phyloP scores from a whole-genome alignment of 2,113 vertebrate species.

The Sebastes schlegelii region DNA sequence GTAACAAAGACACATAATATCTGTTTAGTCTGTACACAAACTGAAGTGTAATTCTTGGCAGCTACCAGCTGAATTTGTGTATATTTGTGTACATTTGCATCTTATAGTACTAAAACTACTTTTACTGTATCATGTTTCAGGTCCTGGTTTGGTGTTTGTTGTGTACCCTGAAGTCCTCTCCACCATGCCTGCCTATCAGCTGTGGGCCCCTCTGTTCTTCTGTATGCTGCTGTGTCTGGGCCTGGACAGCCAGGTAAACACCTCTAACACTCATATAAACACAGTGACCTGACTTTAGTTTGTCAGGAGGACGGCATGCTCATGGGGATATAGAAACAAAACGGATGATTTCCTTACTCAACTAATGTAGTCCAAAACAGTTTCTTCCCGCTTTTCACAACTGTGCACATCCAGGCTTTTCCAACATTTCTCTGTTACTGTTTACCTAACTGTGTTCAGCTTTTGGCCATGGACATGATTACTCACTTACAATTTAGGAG shows the following conservation, averaged over 20 bases:
- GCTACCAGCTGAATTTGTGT: neutral
- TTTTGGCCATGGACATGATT: neutral
- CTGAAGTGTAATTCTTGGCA: neutral
- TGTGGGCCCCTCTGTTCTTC: constrained; percentile 85
- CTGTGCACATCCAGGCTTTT: neutral
- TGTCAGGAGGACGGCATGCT: neutral
- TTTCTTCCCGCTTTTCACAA: neutral
- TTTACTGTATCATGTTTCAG: constrained; percentile 55
- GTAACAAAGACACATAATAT: neutral
- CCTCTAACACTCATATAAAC: neutral
- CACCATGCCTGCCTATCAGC: constrained; percentile 78
- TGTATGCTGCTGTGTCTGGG: constrained; percentile 85
- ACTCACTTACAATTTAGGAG: neutral
- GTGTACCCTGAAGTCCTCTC: constrained; percentile 84
- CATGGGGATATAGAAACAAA: neutral
- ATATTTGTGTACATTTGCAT: neutral
- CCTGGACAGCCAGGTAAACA: constrained; percentile 83
- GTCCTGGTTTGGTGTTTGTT: constrained; percentile 85
- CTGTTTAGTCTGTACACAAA: neutral
- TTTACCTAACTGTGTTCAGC: neutral
- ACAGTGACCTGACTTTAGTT: neutral
- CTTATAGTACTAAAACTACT: neutral
- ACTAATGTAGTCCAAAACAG: neutral
- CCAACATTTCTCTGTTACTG: neutral
- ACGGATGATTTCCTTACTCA: neutral